A percentile compares a stretch with the other conserved stretches of the same genome.
phyloP scores from a whole-genome alignment of 2,888 invertebrate species.

The Cryptosula pallasiana region DNA sequence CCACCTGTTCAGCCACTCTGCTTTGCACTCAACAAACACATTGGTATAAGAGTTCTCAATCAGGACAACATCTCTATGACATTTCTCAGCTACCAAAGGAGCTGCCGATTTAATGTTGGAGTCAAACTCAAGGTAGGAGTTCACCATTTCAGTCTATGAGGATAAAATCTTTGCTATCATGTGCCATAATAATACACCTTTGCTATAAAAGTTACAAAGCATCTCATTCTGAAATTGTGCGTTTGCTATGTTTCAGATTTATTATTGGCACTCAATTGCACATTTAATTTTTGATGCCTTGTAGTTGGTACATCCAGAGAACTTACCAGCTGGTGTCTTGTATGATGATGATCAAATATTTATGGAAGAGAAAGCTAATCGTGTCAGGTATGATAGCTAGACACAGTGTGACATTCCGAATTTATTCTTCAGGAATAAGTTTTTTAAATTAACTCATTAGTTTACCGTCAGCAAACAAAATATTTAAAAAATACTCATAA shows the following conservation, averaged over 20 bases:
- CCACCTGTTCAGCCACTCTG: slow-evolving; percentile 52
- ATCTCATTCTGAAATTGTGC: not conserved
- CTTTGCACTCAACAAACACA: slow-evolving; percentile 39
- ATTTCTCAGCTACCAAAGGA: slow-evolving; percentile 37
- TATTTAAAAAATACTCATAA: too few relatives aligned
- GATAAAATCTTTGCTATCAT: too few relatives aligned
- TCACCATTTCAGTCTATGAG: too few relatives aligned
- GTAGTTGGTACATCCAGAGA: slow-evolving; percentile 40
- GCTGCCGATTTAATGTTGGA: slow-evolving; percentile 49
- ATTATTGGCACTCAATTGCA: too few relatives aligned
- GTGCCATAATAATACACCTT: too few relatives aligned
- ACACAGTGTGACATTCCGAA: not conserved
- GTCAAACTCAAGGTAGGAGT: slow-evolving; percentile 41
- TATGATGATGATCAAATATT: slow-evolving; percentile 40
- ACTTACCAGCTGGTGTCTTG: slow-evolving; percentile 34
- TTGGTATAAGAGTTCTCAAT: slow-evolving; percentile 42
- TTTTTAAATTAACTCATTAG: too few relatives aligned
- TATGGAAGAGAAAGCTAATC: slow-evolving; percentile 37
- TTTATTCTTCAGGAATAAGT: too few relatives aligned
- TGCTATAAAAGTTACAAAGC: not conserved
- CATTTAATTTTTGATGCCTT: slow-evolving; percentile 26
- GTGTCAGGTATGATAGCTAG: slow-evolving; percentile 38
- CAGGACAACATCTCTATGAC: slow-evolving; percentile 47
- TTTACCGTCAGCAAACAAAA: too few relatives aligned
- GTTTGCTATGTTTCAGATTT: too few relatives aligned